A percentile compares a stretch with the other conserved stretches of the same genome.
Evolutionary conservation across 2,113 vertebrate species (phyloP).

Genomic region (Cavia aperea): DNA sequence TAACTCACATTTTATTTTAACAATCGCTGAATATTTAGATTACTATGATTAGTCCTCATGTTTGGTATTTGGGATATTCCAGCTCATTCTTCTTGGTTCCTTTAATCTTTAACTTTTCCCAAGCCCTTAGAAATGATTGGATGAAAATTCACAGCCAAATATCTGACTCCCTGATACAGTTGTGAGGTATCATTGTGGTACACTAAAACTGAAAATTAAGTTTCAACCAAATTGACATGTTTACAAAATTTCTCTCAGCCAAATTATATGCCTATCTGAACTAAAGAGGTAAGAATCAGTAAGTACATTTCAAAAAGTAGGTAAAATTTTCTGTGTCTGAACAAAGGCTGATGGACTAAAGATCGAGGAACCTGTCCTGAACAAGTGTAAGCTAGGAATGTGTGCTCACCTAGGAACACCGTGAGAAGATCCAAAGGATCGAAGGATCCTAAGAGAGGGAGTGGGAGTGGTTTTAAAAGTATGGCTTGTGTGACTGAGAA

Average conservation of each 20-base stretch:
- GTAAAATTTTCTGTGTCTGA: background rate
- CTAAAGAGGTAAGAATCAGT: background rate
- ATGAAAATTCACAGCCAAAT: background rate
- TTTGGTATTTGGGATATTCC: background rate
- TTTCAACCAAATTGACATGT: slow-evolving; percentile 13
- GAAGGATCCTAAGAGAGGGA: background rate
- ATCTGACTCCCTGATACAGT: background rate
- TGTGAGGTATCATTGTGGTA: background rate
- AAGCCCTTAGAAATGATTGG: background rate
- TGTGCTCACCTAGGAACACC: background rate
- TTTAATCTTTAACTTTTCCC: background rate
- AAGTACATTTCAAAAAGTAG: background rate
- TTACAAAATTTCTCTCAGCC: slow-evolving; percentile 15
- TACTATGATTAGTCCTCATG: background rate
- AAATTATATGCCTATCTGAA: background rate
- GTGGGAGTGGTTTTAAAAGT: background rate
- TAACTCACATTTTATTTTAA: slow-evolving; percentile 1
- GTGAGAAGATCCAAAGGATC: background rate
- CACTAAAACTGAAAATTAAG: slow-evolving; percentile 33
- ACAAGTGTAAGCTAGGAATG: background rate
- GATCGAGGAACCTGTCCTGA: background rate
- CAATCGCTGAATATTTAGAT: slow-evolving; percentile 8
- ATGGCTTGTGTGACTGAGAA: background rate
- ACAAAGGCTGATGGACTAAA: background rate
- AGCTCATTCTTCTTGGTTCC: background rate